These are phyloP conservation scores for Hyles euphorbiae DNA, from an alignment of 1,140 invertebrate species.

Conservation along the genomic window DNA sequence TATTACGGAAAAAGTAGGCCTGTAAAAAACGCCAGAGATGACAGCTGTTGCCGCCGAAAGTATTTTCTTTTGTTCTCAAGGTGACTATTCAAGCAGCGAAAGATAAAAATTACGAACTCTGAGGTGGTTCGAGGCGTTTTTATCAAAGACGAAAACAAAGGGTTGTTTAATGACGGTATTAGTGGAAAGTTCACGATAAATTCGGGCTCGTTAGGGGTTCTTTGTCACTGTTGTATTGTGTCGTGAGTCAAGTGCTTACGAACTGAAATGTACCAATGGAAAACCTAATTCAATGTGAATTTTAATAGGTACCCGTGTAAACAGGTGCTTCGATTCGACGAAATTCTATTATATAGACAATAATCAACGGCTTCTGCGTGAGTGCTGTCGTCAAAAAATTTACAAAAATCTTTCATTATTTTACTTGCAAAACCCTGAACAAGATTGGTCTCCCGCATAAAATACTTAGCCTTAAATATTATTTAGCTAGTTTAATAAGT, in stretches of 20 bases:
- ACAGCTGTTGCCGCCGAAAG: slow-evolving; percentile 34
- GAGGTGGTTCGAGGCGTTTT: slow-evolving; percentile 62
- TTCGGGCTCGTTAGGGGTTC: slow-evolving; percentile 62
- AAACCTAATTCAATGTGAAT: slow-evolving; percentile 31
- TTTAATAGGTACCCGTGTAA: slow-evolving; percentile 12
- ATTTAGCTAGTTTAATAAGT: no score
- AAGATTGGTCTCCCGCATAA: no score
- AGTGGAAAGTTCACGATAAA: slow-evolving; percentile 70
- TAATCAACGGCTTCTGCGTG: no score
- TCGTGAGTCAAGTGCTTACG: slow-evolving; percentile 42
- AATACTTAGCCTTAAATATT: no score
- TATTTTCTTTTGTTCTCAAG: slow-evolving; percentile 49
- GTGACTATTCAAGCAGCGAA: slow-evolving; percentile 41
- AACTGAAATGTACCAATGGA: slow-evolving; percentile 38
- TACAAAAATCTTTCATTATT: no score
- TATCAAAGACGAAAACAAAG: slow-evolving; percentile 70
- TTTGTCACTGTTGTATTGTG: slow-evolving; percentile 64
- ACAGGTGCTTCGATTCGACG: no score
- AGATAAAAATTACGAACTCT: slow-evolving; percentile 68
- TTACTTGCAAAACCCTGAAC: no score
- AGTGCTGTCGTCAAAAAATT: no score
- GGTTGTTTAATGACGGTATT: slow-evolving; percentile 71
- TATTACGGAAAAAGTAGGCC: slow-evolving; percentile 1
- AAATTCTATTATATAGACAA: no score
- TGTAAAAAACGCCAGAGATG: slow-evolving; percentile 13